phyloP scores from a whole-genome alignment of 2,888 invertebrate species.

The Entomobrya proxima region DNA sequence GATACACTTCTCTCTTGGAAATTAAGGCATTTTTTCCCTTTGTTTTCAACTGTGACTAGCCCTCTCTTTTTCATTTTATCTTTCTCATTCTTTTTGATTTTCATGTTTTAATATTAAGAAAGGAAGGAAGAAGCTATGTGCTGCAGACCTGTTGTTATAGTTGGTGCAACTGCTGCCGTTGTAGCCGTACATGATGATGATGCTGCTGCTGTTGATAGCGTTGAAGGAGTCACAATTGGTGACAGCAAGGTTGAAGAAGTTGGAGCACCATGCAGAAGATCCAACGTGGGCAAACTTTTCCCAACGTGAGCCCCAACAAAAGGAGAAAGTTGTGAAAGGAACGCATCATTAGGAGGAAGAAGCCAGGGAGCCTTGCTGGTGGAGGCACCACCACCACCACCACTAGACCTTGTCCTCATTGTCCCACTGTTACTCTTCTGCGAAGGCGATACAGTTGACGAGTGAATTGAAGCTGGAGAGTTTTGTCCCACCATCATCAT shows the following conservation, averaged over 20 bases:
- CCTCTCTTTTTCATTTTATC: not conserved
- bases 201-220: conserved; percentile 33
- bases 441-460: conserved; percentile 45
- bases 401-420: conserved; percentile 35
- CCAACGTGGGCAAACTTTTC: conserved; percentile 68
- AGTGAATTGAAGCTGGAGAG: conserved; percentile 53
- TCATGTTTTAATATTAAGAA: conserved; percentile 9
- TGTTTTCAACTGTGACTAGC: not conserved
- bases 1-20: conserved; percentile 20
- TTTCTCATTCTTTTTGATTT: not conserved
- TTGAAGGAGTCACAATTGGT: conserved; percentile 43
- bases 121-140: conserved; percentile 19
- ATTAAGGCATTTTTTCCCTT: not conserved
- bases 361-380: conserved; percentile 71
- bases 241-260: conserved; percentile 48
- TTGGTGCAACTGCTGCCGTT: conserved; percentile 20
- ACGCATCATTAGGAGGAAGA: conserved; percentile 71
- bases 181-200: not conserved
- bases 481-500: conserved; percentile 19
- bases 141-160: conserved; percentile 55
- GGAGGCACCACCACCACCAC: not conserved
- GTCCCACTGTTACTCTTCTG: conserved; percentile 25
- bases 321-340: conserved; percentile 72
- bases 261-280: conserved; percentile 68
- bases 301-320: conserved; percentile 59